A percentile compares a stretch with the other conserved stretches of the same genome.
These are phyloP conservation scores for Euphonia xanthogaster DNA, from an alignment of 2,797 vertebrate species.

Conservation along the genomic window DNA sequence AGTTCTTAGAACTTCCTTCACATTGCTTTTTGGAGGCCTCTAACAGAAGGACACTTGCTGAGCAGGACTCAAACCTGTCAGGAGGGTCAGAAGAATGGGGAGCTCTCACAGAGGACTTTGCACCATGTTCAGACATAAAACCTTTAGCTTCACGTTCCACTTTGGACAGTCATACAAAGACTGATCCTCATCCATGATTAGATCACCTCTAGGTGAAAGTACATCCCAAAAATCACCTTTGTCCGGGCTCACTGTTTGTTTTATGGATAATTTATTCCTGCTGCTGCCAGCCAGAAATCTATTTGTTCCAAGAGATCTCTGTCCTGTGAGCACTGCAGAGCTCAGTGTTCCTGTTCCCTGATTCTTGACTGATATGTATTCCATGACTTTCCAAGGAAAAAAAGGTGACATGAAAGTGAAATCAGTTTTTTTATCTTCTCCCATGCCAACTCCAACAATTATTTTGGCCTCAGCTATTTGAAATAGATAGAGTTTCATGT, in stretches of 20 bases:
- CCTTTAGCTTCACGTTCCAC: neutral
- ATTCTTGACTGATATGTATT: rapidly evolving
- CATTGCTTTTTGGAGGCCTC: neutral
- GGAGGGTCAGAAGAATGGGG: neutral
- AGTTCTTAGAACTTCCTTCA: neutral
- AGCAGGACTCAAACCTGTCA: neutral
- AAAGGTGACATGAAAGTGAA: neutral
- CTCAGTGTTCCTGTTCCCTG: neutral
- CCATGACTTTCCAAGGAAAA: neutral
- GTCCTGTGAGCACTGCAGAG: neutral
- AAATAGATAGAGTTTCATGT: neutral
- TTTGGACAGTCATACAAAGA: neutral
- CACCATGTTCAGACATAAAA: neutral
- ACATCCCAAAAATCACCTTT: neutral
- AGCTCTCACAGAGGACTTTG: neutral
- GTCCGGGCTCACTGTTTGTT: neutral
- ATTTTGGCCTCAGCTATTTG: neutral
- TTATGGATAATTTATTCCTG: neutral
- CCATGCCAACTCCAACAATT: neutral
- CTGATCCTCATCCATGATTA: neutral
- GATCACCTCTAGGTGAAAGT: neutral
- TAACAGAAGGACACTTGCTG: neutral
- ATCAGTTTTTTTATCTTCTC: neutral
- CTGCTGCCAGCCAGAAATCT: neutral
- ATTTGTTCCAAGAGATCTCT: neutral